Evolutionary conservation across 1,140 invertebrate species (phyloP).

Genomic region (Melanaphis sacchari): DNA sequence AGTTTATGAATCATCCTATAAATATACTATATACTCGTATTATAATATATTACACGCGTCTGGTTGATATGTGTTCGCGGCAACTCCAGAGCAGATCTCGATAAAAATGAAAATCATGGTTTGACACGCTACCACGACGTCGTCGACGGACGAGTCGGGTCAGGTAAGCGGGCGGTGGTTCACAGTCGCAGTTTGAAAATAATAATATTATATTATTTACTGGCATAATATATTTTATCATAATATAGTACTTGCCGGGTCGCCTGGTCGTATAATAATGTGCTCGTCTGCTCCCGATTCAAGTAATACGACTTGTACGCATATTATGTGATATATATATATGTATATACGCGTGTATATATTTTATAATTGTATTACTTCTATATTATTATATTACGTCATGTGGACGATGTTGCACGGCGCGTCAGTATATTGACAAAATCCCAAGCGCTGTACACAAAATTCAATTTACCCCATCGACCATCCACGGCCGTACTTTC

Average conservation of each 20-base stretch:
- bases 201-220: slow-evolving; percentile 19
- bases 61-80: not conserved
- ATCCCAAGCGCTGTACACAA: not conserved
- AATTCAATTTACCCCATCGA: not conserved
- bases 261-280: not conserved
- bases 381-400: not conserved
- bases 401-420: not conserved
- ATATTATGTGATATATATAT: not conserved
- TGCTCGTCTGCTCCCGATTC: not conserved
- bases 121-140: not conserved
- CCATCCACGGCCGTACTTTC: not conserved
- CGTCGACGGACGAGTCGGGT: not conserved
- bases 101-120: not conserved
- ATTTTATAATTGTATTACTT: not conserved
- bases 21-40: not conserved
- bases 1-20: not conserved
- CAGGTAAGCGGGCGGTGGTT: not conserved
- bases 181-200: not conserved
- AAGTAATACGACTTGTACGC: not conserved
- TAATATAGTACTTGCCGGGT: not conserved
- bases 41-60: not conserved
- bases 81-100: not conserved
- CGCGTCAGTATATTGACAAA: not conserved
- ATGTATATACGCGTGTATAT: not conserved
- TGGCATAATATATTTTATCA: too few species aligned